Percentiles rank a stretch among this genome's conserved stretches.
Conservation (phyloP, 2,888 invertebrate species). For the Tachina fera region DNA sequence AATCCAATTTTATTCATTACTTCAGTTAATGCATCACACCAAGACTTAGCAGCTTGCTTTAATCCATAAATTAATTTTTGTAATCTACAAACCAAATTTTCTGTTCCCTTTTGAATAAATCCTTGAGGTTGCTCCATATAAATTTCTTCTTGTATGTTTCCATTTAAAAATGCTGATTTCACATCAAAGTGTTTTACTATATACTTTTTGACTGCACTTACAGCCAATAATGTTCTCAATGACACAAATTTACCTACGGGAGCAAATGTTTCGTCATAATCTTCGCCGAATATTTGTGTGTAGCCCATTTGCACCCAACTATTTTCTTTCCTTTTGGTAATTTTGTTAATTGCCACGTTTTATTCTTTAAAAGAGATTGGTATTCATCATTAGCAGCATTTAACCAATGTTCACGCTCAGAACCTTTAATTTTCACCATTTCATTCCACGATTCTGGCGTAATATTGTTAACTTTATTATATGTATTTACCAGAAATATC, state of each 20-base stretch:
- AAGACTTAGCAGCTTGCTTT: conserved; percentile 31
- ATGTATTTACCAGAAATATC: too few species aligned
- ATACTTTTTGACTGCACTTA: conserved; percentile 41
- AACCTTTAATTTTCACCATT: neutral
- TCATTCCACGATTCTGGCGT: neutral
- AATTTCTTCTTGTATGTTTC: conserved; percentile 32
- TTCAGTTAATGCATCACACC: conserved; percentile 28
- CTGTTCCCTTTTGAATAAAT: neutral
- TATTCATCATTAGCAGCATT: conserved; percentile 11
- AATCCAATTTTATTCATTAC: conserved; percentile 22
- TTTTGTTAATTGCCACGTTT: conserved; percentile 10
- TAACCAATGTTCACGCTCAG: neutral
- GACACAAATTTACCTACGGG: too few species aligned
- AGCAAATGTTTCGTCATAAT: too few species aligned
- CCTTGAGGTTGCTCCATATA: conserved; percentile 45
- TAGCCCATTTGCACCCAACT: conserved; percentile 28
- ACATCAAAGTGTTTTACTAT: neutral
- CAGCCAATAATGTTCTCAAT: neutral
- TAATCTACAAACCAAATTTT: conserved; percentile 37
- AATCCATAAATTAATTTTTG: conserved; percentile 35
- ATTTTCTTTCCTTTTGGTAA: conserved; percentile 18
- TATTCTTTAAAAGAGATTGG: neutral
- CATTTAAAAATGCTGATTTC: conserved; percentile 25
- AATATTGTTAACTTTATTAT: too few species aligned
- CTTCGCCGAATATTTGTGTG: conserved; percentile 27